Base-by-base conservation (phyloP, 2,888 invertebrate genomes). In the Lucinisca nassula region DNA sequence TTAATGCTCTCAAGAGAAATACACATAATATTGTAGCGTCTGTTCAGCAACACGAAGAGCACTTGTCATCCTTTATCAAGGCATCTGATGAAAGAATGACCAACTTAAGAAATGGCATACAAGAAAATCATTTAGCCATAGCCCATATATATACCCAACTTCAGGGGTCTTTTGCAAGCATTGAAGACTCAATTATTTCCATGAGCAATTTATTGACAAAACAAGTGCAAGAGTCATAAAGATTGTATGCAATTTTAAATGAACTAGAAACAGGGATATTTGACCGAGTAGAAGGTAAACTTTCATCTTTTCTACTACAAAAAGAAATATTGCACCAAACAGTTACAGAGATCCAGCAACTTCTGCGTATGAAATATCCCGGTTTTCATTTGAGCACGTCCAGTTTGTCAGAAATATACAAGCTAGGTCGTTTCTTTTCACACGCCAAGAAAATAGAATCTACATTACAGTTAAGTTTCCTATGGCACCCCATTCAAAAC, bases 201-300 rank as follows among this genome's bases (percentile, higher is more conserved):
- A 73, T 84, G 61, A 58, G 49, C 49, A 67, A 75, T 10, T 61
- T 84, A 10, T n/a, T 82, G n/a, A 51, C 61, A 27, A 73, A 72
- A 17, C 78, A 82, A 40, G 51, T 85, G 32, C 21, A 55, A 76
- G 35, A 85, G 38, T 30, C 72, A 32, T 70, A 81, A 35, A 40
- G 72, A 67, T 17, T 49, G 58, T 4, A 78, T 51, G 78, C 58
- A 24, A 27, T n/a, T 0, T 74, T 88, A 51, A 32, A 78, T 45
- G 85, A 83, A 75, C 38, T 88, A 45, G 61, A 79, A 73, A n/a
- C 17, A 12, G 88, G 88, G 6, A 32, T 88, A 27, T 81, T 77
- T 80, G 72, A 85, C 27, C 73, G 83, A 58, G 82, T 83, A 6
- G 82, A 88, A 61, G 88, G 85, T 35, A 83, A 73, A 61, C 37